Evolutionary conservation across 2,113 vertebrate species (phyloP).

Genomic region (Poecile atricapillus): DNA sequence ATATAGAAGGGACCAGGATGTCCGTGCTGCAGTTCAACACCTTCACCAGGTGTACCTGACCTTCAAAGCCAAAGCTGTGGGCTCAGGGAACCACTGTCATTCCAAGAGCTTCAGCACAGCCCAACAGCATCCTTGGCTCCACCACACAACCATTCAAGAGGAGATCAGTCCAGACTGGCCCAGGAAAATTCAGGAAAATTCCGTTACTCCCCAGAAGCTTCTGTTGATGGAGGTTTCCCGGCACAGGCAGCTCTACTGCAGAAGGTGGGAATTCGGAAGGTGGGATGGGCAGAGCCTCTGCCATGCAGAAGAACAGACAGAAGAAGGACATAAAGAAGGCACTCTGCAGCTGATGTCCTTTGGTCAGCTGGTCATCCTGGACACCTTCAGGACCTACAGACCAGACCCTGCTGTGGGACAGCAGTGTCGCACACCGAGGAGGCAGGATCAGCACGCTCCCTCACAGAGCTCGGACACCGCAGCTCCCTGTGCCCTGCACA

Average conservation of each 20-base stretch:
- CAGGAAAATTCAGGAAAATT: not conserved
- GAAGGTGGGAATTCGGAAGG: not conserved
- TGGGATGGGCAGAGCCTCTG: not conserved
- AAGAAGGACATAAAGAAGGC: not conserved
- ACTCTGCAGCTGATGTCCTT: no score
- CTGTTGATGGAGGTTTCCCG: not conserved
- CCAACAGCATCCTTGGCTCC: not conserved
- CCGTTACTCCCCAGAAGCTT: not conserved
- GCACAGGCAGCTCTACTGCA: not conserved
- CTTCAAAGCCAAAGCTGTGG: not conserved
- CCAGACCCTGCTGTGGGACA: not conserved
- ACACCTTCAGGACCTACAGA: not conserved
- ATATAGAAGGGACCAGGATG: not conserved
- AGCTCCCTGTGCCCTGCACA: no score
- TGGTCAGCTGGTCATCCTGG: not conserved
- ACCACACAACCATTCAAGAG: not conserved
- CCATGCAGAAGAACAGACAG: not conserved
- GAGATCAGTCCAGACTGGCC: not conserved
- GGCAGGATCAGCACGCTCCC: not conserved
- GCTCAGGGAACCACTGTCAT: not conserved
- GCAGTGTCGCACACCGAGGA: rapidly evolving
- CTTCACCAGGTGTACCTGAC: not conserved
- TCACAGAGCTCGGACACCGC: rapidly evolving
- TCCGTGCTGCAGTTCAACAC: rapidly evolving
- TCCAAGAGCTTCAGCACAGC: not conserved